phyloP scores from a whole-genome alignment of 1,140 invertebrate genomes.

The Ephestia elutella region DNA sequence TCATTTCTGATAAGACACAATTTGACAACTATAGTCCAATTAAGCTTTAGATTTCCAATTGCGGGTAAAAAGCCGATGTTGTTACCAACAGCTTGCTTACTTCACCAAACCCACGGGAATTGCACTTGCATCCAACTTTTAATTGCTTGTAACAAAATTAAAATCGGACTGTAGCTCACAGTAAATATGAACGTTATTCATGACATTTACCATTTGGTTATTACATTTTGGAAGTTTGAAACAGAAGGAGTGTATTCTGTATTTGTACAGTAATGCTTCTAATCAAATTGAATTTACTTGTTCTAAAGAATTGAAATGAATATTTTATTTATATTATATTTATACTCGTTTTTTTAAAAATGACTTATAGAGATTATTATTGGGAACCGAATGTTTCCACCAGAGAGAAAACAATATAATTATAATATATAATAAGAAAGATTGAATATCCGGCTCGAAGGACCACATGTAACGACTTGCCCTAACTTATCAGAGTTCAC shows the following conservation, averaged over 20 bases:
- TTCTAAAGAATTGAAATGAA: not conserved
- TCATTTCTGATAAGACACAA: too few relatives aligned
- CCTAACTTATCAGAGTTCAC: too few relatives aligned
- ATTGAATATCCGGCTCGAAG: too few relatives aligned
- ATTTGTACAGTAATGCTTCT: not conserved
- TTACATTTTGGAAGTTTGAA: slow-evolving; percentile 2
- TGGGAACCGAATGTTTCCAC: too few relatives aligned
- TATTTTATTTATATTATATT: not conserved
- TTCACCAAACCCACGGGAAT: not conserved
- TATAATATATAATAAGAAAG: too few relatives aligned
- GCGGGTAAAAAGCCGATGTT: too few relatives aligned
- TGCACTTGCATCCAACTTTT: slow-evolving; percentile 7
- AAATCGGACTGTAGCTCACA: not conserved
- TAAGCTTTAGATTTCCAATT: too few relatives aligned
- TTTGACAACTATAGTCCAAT: too few relatives aligned
- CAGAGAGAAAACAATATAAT: too few relatives aligned
- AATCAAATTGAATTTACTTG: not conserved
- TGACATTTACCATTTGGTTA: not conserved
- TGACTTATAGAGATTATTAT: too few relatives aligned
- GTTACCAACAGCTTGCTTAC: not conserved
- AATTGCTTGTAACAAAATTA: slow-evolving; percentile 7
- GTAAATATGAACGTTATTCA: slow-evolving; percentile 1
- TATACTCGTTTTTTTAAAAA: too few relatives aligned
- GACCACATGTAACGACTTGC: too few relatives aligned
- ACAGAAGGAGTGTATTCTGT: not conserved